Conservation (phyloP, 2,797 vertebrate genomes). For the Poeciliopsis turneri region DNA sequence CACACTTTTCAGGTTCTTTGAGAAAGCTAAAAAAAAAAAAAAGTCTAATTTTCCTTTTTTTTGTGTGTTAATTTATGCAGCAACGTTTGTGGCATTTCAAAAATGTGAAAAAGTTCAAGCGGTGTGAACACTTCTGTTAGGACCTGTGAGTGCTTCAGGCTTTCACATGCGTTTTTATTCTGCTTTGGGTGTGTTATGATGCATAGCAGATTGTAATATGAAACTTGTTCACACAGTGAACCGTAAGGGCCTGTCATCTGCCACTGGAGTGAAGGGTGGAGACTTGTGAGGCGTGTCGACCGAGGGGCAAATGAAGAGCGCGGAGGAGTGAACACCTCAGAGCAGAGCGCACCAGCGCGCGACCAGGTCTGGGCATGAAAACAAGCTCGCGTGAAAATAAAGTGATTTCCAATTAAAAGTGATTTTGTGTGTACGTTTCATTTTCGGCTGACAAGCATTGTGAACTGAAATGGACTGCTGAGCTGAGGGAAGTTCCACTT, state of each 20-base stretch:
- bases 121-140: background rate
- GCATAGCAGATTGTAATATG: background rate
- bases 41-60: background rate
- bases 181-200: background rate
- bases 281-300: conserved; percentile 46
- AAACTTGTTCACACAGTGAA: background rate
- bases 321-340: conserved; percentile 45
- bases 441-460: conserved; percentile 7
- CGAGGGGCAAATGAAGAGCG: conserved; percentile 46
- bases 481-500: conserved; percentile 25
- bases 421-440: background rate
- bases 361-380: conserved; percentile 9
- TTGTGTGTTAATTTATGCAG: background rate
- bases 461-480: conserved; percentile 30
- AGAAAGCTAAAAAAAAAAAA: background rate
- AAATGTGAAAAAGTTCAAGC: background rate
- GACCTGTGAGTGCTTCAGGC: background rate
- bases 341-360: conserved; percentile 45
- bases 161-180: background rate
- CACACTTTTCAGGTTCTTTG: background rate
- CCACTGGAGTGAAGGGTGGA: conserved; percentile 68
- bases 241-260: background rate
- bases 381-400: conserved; percentile 11
- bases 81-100: background rate
- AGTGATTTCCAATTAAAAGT: no score